Percentiles rank a stretch among this genome's conserved stretches.
These are phyloP conservation scores for Meloidogyne floridensis DNA, from an alignment of 1,140 invertebrate genomes.

Conservation along the genomic window DNA sequence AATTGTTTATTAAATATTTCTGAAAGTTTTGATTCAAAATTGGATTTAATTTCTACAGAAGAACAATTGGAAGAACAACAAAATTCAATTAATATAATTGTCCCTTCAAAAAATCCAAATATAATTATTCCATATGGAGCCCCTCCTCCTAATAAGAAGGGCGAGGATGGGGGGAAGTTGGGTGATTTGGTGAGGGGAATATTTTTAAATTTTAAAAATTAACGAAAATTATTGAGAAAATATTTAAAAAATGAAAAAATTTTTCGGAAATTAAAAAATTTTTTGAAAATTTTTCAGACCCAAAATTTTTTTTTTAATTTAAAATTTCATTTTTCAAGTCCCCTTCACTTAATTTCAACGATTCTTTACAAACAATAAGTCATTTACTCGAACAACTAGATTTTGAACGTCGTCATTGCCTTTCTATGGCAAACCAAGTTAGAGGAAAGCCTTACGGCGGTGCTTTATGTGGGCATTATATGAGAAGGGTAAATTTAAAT, in stretches of 20 bases:
- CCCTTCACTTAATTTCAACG: background rate
- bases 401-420: background rate
- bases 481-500: background rate
- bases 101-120: background rate
- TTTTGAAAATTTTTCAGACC: background rate
- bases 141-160: background rate
- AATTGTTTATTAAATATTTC: constrained; percentile 10
- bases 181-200: no score
- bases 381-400: background rate
- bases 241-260: no score
- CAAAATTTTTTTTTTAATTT: no score
- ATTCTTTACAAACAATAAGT: background rate
- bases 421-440: background rate
- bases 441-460: background rate
- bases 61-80: background rate
- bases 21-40: constrained; percentile 1
- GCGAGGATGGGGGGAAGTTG: background rate
- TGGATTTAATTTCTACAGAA: background rate
- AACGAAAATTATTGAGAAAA: no score
- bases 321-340: background rate
- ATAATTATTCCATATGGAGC: background rate
- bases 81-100: background rate
- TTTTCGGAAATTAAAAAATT: no score
- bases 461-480: background rate
- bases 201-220: no score